A percentile compares a stretch with the other conserved stretches of the same genome.
phyloP scores from a whole-genome alignment of 37 sponge, comb jelly and placozoan species.

The Chondrilla cf. caribensis region DNA sequence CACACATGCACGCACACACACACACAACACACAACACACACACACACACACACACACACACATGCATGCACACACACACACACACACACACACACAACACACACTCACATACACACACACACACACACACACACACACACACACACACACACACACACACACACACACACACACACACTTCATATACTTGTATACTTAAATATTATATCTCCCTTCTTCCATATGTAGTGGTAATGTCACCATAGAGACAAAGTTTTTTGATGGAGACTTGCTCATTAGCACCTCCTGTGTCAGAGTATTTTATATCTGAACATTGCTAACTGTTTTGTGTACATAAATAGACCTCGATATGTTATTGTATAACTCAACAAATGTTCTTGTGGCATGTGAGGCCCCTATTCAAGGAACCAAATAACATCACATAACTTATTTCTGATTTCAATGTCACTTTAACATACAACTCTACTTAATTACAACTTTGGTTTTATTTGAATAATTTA shows the following conservation, averaged over 20 bases:
- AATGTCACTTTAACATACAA: too few relatives aligned
- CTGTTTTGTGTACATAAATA: too few relatives aligned
- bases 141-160: slow-evolving; percentile 17
- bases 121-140: neutral
- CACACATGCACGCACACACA: neutral
- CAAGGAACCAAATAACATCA: too few relatives aligned
- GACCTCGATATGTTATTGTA: too few relatives aligned
- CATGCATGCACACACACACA: too few relatives aligned
- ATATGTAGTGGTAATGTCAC: slow-evolving; percentile 85
- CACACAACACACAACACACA: slow-evolving; percentile 25
- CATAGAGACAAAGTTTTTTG: slow-evolving; percentile 91
- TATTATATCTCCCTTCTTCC: neutral
- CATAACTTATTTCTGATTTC: too few relatives aligned
- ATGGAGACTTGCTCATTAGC: slow-evolving; percentile 81
- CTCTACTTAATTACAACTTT: too few relatives aligned
- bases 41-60: neutral
- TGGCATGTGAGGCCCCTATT: too few relatives aligned
- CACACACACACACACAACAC: too few relatives aligned
- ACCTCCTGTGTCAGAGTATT: slow-evolving; percentile 80
- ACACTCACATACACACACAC: slow-evolving; percentile 13
- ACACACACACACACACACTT: neutral
- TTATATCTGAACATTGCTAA: slow-evolving; percentile 64
- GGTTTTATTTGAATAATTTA: too few relatives aligned
- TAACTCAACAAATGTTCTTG: too few relatives aligned
- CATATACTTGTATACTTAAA: neutral